Evolutionary conservation across 2,113 vertebrate species (phyloP), one percentile per base, ranked within the genome.

Genomic region (Psammodynastes pulverulentus): DNA sequence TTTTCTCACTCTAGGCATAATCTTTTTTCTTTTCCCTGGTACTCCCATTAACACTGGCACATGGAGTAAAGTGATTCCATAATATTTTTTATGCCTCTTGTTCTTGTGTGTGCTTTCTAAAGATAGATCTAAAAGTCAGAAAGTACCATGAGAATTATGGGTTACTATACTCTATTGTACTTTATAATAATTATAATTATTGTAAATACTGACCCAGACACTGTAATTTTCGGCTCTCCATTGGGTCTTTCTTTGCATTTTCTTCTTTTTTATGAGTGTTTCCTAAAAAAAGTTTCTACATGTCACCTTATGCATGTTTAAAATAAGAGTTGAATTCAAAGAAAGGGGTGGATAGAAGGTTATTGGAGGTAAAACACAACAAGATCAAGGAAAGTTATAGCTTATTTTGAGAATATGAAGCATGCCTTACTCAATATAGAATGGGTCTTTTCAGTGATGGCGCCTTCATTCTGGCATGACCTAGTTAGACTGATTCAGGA

Each of bases 151-250:
- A 96, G 96, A 97, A 97, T 97, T 97, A 97, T 0, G 93, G 97
- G 97, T 97, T 97, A 96, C 96, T 97, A 95, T 93, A 96, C 94
- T 94, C 96, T 96, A 97, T 97, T 97, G 96, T 97, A 96, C 96
- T 53, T 97, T 96, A 96, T 97, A 97, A 97, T 97, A 97, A 96
- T 97, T 97, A 97, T 97, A 97, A 97, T 97, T 97, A 97, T 96
- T 97, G 96, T 97, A 97, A 97, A 97, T 97, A 97, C 9, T 95
- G 96, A 94, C 91, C 93, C 96, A 97, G 96, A 97, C 97, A 96
- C 96, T 97, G 95, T 97, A 97, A 97, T 97, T 97, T 97, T 96
- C 95, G 94, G 94, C 96, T 96, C 93, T 96, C 95, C 95, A 94
- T 95, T 96, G 96, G 94, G 94, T 90, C 95, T 96, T 96, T 96